Evolutionary conservation across 2,888 invertebrate genomes (phyloP), one percentile per base, ranked within the genome.

Genomic region (Drosophila prostipennis): DNA sequence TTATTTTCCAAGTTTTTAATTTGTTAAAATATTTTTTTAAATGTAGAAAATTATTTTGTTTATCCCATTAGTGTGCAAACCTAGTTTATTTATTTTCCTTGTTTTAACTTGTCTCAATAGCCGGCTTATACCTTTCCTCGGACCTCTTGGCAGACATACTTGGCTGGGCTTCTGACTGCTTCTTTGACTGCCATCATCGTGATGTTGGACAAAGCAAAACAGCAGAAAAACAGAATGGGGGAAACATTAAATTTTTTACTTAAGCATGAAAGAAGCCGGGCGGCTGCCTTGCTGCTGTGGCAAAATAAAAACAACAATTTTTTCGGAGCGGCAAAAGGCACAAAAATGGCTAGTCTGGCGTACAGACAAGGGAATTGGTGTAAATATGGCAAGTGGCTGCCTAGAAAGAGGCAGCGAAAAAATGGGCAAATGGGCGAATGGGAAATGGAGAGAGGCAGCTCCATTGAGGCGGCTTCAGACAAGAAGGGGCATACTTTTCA

Each of bases 321-420:
- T 16, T 16, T 32, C 5, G 16, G 16, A 13, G 13, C 2, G 46
- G 34, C n/a, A 54, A 51, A 72, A 52, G 37, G 16, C 63, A 46
- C 75, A 79, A 64, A 79, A 79, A 77, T 78, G 75, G 68, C 61
- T 79, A 70, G 77, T 63, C 51, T 72, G 72, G 77, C 54, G 39
- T 49, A 65, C 77, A 73, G 81, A 79, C 80, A 76, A 78, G 82
- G 82, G 81, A 85, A 82, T 82, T 80, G 82, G 82, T 85, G 80
- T 82, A 82, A 78, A 82, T 82, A 85, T 82, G 81, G 83, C 82
- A 82, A 82, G 82, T 82, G 72, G 81, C 78, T 80, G 72, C 59
- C 51, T 78, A 74, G 70, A 10, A 45, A 29, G 29, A 29, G 29
- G 63, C 36, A 10, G 42, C 51, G 58, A 32, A 19, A 19, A 19